Base-by-base conservation (phyloP, 1,140 invertebrate species). In the Caenorhabditis remanei region DNA sequence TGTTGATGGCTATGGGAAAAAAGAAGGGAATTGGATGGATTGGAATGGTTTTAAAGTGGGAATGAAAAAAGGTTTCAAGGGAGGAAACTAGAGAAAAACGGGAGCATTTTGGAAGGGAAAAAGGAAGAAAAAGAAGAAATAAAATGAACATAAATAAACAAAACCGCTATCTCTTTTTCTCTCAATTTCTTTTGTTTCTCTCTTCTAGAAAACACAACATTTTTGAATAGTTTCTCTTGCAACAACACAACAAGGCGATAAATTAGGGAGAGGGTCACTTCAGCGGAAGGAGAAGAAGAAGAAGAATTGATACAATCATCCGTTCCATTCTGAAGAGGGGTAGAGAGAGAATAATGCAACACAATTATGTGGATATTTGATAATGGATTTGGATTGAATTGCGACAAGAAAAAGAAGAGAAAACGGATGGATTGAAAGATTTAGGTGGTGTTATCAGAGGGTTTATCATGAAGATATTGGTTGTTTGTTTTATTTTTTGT, bases 61-160 rank as follows among this genome's bases (percentile, higher is more conserved):
- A 53, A 53, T 9, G 9, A 19, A 19, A 14, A 46, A 71, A 71
- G 14, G n/a, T n/a, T n/a, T n/a, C n/a, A n/a, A 24, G 24, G 46
- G 53, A 53, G 14, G 24, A 50, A 50, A 79, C 11, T 2, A 67
- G 16, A 9, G 4, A 24, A 2, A 40, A 32, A 67, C 13, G 24
- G 63, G 21, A 11, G 13, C 61, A 65, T 32, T 9, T 8, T 67
- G 21, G 63, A 21, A 32, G 32, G 41, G 8, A n/a, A 11, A 11
- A 41, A 19, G 16, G 13, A 24, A 19, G 13, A 71, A 24, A 71
- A 19, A 14, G 41, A 43, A 46, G 41, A 71, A 79, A 79, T 79
- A 79, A 79, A 79, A 79, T 79, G n/a, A 79, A 50, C 71, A 79
- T 79, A 50, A 79, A 79, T 79, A 79, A 79, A 79, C 71, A 79